Percentiles rank a stretch among this genome's conserved stretches.
These are phyloP conservation scores for Chrysemys picta DNA, from an alignment of 2,113 vertebrate genomes.

Conservation along the genomic window DNA sequence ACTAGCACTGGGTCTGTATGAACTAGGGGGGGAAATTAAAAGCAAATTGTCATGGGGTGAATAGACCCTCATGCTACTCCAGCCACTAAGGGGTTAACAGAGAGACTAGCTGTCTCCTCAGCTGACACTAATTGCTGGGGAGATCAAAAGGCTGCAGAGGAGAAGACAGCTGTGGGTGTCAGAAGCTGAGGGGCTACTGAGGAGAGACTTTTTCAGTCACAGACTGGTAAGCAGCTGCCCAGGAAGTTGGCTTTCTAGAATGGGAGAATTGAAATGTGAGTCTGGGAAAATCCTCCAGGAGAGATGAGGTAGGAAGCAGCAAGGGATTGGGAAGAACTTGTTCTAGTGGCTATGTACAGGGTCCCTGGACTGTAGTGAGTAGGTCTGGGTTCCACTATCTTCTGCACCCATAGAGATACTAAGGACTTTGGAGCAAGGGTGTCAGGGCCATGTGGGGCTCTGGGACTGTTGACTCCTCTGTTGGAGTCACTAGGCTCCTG, in stretches of 20 bases:
- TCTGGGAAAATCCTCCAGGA: neutral
- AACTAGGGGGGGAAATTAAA: neutral
- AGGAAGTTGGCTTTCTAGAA: neutral
- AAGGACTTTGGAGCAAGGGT: neutral
- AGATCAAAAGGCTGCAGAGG: neutral
- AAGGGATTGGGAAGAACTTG: neutral
- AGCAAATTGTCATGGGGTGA: neutral
- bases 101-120: neutral
- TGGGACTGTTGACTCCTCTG: neutral
- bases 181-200: neutral
- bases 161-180: neutral
- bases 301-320: neutral
- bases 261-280: neutral
- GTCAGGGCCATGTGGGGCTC: neutral
- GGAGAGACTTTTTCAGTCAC: neutral
- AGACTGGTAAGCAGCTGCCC: neutral
- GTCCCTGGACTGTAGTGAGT: neutral
- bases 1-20: neutral
- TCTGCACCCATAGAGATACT: neutral
- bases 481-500: neutral
- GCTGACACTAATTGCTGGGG: neutral
- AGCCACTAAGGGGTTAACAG: neutral
- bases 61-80: neutral
- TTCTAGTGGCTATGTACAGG: neutral
- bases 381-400: neutral